Evolutionary conservation across 2,113 vertebrate species (phyloP).

Genomic region (Cyanistes caeruleus): DNA sequence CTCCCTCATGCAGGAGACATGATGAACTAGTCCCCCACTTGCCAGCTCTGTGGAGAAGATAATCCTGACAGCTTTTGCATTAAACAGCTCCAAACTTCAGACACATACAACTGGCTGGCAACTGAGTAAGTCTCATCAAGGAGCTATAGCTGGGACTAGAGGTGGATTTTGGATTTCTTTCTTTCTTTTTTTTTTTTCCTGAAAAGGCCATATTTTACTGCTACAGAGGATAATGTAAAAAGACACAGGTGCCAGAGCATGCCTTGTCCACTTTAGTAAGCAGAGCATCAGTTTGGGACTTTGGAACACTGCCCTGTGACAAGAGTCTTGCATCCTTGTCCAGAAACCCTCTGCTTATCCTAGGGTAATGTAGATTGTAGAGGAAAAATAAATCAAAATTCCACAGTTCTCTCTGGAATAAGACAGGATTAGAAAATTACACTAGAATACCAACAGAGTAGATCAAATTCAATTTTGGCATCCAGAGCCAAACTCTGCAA

Average conservation of each 20-base stretch:
- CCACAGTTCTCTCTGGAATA: neutral
- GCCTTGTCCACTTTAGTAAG: neutral
- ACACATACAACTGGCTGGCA: neutral
- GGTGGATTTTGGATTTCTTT: neutral
- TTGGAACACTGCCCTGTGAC: neutral
- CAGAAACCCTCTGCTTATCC: neutral
- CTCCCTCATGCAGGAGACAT: neutral
- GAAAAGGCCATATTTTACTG: neutral
- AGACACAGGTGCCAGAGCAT: neutral
- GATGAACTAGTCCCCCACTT: neutral
- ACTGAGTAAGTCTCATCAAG: neutral
- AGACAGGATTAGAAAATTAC: neutral
- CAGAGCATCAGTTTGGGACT: neutral
- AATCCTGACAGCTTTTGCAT: neutral
- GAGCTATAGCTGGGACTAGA: neutral
- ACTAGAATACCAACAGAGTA: neutral
- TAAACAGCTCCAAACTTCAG: neutral
- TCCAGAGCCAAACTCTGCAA: neutral
- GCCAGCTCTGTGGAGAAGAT: neutral
- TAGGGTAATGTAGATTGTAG: neutral
- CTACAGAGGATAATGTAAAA: neutral
- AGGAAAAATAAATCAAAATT: neutral
- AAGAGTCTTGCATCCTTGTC: neutral
- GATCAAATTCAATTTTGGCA: constrained; percentile 27
- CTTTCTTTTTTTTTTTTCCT: neutral